These are phyloP conservation scores for Diglossa cyanea DNA, from an alignment of 2,797 vertebrate species.

Conservation along the genomic window DNA sequence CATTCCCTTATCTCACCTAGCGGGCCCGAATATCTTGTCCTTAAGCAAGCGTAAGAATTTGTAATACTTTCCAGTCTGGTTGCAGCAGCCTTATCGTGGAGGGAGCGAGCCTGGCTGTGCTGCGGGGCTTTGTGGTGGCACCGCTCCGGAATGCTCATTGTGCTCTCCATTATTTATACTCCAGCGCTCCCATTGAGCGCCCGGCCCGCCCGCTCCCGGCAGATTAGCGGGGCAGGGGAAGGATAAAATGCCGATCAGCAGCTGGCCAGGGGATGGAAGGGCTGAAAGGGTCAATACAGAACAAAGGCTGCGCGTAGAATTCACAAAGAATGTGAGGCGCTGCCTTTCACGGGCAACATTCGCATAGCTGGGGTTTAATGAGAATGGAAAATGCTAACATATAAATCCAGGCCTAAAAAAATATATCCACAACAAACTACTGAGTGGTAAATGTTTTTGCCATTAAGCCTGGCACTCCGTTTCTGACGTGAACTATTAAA, in stretches of 20 bases:
- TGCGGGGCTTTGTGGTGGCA: not conserved
- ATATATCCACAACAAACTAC: not conserved
- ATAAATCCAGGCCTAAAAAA: not conserved
- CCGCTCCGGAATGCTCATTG: not conserved
- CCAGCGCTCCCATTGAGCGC: not conserved
- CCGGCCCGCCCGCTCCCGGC: not conserved
- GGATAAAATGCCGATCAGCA: not conserved
- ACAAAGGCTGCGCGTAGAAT: not conserved
- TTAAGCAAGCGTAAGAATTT: not conserved
- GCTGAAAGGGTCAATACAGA: conserved; percentile 4
- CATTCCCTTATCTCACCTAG: not conserved
- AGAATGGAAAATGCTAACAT: conserved; percentile 3
- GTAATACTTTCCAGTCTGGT: not conserved
- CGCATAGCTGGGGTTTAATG: not conserved
- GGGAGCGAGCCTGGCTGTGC: not conserved
- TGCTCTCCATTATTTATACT: not conserved
- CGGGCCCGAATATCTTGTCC: not conserved
- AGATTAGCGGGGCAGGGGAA: not conserved
- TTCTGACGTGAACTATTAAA: not conserved
- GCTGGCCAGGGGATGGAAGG: not conserved
- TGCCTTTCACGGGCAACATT: not conserved
- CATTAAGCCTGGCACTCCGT: not conserved
- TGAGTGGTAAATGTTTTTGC: conserved; percentile 18
- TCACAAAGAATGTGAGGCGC: not conserved
- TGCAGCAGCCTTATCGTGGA: not conserved